Conservation (phyloP, 1,140 invertebrate species). For the Zaprionus taronus region DNA sequence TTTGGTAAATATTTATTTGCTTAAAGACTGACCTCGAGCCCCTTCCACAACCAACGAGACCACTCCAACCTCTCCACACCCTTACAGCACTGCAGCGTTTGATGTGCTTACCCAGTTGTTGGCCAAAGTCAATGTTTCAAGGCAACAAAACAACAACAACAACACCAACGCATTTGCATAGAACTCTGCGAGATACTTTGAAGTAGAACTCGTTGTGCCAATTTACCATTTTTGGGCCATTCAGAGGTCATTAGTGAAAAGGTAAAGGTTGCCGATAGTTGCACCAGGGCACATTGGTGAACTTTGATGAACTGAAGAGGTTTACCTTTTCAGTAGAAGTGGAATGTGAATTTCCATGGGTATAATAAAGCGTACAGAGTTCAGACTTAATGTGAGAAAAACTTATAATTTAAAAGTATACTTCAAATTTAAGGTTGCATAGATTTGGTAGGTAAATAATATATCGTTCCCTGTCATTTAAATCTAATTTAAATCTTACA, state of each 20-base stretch:
- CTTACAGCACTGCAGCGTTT: constrained; percentile 12
- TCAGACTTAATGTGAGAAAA: no score
- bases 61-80: neutral
- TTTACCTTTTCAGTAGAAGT: neutral
- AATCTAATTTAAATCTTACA: no score
- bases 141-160: constrained; percentile 14
- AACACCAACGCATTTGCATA: constrained; percentile 15
- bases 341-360: neutral
- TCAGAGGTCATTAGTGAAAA: constrained; percentile 20
- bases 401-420: no score
- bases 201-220: constrained; percentile 4
- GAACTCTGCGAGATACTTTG: constrained; percentile 11
- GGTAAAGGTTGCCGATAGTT: constrained; percentile 5
- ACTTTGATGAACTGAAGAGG: neutral
- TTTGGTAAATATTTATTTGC: constrained; percentile 24
- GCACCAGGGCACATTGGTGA: neutral
- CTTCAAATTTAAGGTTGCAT: no score
- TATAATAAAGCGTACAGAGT: neutral
- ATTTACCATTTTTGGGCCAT: constrained; percentile 1
- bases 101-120: constrained; percentile 24
- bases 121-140: constrained; percentile 41
- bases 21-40: constrained; percentile 11
- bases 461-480: no score
- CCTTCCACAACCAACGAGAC: neutral
- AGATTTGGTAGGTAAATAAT: no score